phyloP scores from a whole-genome alignment of 2,797 vertebrate genomes.

The Varecia variegata region DNA sequence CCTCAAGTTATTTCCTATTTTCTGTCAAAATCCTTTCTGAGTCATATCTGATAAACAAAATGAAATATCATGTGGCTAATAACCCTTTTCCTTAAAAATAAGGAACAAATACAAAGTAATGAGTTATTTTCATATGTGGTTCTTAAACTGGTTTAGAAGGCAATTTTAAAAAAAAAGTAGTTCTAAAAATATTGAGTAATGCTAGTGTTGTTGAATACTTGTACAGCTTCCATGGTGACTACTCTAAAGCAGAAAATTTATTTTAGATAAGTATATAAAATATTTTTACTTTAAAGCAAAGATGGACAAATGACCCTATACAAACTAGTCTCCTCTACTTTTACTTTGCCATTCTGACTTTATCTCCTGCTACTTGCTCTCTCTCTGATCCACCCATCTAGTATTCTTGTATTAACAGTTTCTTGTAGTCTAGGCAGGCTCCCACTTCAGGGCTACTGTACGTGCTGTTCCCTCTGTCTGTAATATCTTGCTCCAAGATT shows the following conservation, averaged over 20 bases:
- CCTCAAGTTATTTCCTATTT: constrained; percentile 53
- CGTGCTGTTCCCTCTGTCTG: background rate
- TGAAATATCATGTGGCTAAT: background rate
- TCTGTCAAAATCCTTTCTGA: constrained; percentile 58
- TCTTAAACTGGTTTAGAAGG: constrained; percentile 21
- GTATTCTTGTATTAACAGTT: background rate
- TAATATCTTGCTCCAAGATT: background rate
- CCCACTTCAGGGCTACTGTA: background rate
- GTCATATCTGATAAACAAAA: constrained; percentile 44
- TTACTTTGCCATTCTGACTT: background rate
- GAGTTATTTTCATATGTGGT: constrained; percentile 9
- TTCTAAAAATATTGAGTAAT: constrained; percentile 57
- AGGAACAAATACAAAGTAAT: constrained; percentile 36
- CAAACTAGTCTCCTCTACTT: background rate
- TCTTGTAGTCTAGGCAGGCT: background rate
- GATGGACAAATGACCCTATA: background rate
- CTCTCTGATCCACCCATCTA: background rate
- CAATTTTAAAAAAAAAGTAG: background rate
- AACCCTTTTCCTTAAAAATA: constrained; percentile 34
- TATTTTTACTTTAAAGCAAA: constrained; percentile 48
- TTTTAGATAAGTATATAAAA: background rate
- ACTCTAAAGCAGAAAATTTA: background rate
- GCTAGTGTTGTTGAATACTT: constrained; percentile 11
- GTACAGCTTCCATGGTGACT: background rate
- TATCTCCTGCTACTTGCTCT: background rate